Conservation (phyloP, 2,888 invertebrate species). For the Drosophila greeni region DNA sequence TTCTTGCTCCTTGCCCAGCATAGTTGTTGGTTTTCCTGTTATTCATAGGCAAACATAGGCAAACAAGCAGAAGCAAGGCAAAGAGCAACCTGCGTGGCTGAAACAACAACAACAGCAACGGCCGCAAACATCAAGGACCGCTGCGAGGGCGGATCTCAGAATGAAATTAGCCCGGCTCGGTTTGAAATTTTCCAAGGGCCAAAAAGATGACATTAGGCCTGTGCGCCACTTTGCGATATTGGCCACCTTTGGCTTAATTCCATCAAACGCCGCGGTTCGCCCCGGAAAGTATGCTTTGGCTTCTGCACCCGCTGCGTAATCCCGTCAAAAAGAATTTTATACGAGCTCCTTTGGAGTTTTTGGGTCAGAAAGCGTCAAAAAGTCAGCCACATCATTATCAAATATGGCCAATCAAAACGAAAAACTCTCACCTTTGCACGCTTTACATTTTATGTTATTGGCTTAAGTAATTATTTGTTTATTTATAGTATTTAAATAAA, state of each 20-base stretch:
- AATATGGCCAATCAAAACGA: constrained; percentile 4
- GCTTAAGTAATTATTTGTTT: too few relatives aligned
- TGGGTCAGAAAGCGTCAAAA: constrained; percentile 8
- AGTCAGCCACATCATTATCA: constrained; percentile 23
- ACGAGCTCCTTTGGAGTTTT: constrained; percentile 4
- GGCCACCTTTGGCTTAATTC: constrained; percentile 36
- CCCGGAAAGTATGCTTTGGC: constrained; percentile 36
- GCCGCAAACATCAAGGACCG: constrained; percentile 50
- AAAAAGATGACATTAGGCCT: constrained; percentile 18
- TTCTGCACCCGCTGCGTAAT: constrained; percentile 14
- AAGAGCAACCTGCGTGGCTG: constrained; percentile 70
- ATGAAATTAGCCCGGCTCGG: constrained; percentile 36
- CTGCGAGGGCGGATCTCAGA: constrained; percentile 48
- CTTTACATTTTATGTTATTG: too few relatives aligned
- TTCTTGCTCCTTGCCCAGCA: constrained; percentile 8
- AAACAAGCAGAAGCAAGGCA: constrained; percentile 57
- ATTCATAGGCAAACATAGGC: constrained; percentile 60
- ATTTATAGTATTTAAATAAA: too few relatives aligned
- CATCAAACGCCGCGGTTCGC: constrained; percentile 23
- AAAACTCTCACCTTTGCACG: not conserved
- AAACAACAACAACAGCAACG: constrained; percentile 52
- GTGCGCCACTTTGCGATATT: constrained; percentile 18
- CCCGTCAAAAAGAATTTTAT: constrained; percentile 33
- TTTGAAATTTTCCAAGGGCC: not conserved
- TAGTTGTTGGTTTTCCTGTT: constrained; percentile 47